phyloP scores from a whole-genome alignment of 2,113 vertebrate genomes.

The Psammodynastes pulverulentus region DNA sequence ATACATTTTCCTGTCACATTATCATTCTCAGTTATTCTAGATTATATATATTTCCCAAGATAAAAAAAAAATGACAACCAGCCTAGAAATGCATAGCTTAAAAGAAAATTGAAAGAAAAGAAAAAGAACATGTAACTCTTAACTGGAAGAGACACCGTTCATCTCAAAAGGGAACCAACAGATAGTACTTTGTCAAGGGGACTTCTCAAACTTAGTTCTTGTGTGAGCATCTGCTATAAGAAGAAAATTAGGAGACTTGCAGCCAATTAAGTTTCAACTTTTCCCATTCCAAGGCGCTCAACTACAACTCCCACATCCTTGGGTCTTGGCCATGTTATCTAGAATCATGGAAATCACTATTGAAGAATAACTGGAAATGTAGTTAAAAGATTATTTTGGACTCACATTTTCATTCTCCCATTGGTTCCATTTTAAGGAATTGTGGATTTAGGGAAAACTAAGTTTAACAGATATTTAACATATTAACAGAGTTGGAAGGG shows the following conservation, averaged over 20 bases:
- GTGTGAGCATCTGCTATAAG: neutral
- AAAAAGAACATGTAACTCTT: neutral
- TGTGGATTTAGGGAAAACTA: neutral
- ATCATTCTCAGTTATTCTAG: too few relatives aligned
- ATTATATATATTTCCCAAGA: too few relatives aligned
- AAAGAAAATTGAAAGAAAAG: neutral
- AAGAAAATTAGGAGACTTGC: neutral
- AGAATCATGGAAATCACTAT: neutral
- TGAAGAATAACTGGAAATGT: neutral
- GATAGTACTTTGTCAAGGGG: neutral
- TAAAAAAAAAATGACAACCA: neutral
- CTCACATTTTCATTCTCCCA: neutral
- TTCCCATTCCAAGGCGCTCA: neutral
- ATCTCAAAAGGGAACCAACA: neutral
- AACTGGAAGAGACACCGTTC: neutral
- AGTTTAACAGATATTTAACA: too few relatives aligned
- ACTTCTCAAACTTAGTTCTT: neutral
- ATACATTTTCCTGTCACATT: too few relatives aligned
- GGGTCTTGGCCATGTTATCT: neutral
- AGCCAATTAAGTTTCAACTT: neutral
- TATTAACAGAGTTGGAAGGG: too few relatives aligned
- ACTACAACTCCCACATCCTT: neutral
- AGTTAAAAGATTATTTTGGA: neutral
- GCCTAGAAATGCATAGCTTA: neutral
- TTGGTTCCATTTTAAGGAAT: neutral